Base-by-base conservation (phyloP, 2,113 vertebrate species). In the Lampris incognitus region DNA sequence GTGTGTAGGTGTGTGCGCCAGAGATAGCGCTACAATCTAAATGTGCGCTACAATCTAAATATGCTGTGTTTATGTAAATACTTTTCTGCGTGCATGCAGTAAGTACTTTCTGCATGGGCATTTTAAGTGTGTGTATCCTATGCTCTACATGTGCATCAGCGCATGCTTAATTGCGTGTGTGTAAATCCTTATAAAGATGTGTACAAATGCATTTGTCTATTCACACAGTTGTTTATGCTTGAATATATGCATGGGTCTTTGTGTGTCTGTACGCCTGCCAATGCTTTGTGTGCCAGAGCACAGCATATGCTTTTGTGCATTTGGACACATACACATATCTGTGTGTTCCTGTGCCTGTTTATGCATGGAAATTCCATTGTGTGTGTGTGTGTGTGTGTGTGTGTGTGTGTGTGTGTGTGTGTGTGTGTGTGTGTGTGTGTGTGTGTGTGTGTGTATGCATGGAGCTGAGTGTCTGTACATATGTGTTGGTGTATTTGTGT, bases 31-130 rank as follows among this genome's bases (percentile, higher is more conserved):
- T 5, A 71, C 10, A 0, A 77, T 82, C 38, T 78, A 46, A 67
- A 61, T 73, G 37, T 70, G 66, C 40, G 56, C 56, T 5, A 71
- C 10, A 0, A 77, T 82, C 38, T 78, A 46, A 67, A 61, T 73
- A 39, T 70, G 66, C 40, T 40, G 48, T 66, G 38, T 79, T 81
- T 83, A 8, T 89, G 79, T 57, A 80, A 88, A 90, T 79, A 49
- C 46, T 2, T 9, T 40, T 52, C 62, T 85, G 69, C 63, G 72
- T 81, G 77, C 58, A 76, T 74, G 77, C 55, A 76, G 73, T 44
- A 46, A 78, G 75, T 77, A 76, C 55, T 55, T 65, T 50, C 57
- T 74, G 41, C 24, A 9, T 67, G 46, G 42, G 78, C 82, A 46
- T 5, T 46, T 4, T 46, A 2, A 7, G 44, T 46, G 44, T 46